These are phyloP conservation scores for Dolichomitus sp. DNA, from an alignment of 2,888 invertebrate genomes.

Conservation along the genomic window DNA sequence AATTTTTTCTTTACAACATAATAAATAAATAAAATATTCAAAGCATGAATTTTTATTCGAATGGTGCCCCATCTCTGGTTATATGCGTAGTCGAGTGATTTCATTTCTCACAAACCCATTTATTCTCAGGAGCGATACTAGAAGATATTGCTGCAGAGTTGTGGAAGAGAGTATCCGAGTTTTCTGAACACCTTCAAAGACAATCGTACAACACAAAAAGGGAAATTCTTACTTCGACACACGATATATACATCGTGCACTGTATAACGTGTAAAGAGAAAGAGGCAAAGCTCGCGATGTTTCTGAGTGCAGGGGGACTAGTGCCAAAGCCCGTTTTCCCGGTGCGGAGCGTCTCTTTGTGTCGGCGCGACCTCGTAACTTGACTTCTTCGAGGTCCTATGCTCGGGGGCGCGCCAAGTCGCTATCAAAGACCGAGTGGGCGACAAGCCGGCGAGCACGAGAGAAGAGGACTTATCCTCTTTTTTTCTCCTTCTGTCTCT, in stretches of 20 bases:
- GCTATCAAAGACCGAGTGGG: constrained; percentile 68
- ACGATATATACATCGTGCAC: constrained; percentile 74
- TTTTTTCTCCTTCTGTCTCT: constrained; percentile 19
- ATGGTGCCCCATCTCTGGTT: no score
- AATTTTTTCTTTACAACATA: no score
- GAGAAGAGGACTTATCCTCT: constrained; percentile 50
- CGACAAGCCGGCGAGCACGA: constrained; percentile 57
- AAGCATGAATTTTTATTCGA: no score
- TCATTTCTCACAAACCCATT: background rate
- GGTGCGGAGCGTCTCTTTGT: constrained; percentile 63
- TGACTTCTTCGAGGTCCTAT: constrained; percentile 63
- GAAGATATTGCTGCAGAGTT: background rate
- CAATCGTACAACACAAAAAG: constrained; percentile 27
- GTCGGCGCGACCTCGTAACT: constrained; percentile 65
- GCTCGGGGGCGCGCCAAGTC: constrained; percentile 60
- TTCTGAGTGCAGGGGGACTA: constrained; percentile 53
- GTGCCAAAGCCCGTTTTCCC: constrained; percentile 62
- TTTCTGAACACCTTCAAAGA: constrained; percentile 17
- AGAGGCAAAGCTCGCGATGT: constrained; percentile 52
- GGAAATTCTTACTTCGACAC: constrained; percentile 26
- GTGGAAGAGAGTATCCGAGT: no score
- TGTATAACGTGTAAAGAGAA: constrained; percentile 64
- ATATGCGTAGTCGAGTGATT: background rate
- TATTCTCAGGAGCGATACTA: background rate
- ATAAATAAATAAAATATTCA: no score